Conservation (phyloP, 2,113 vertebrate species). For the Silurus asotus region DNA sequence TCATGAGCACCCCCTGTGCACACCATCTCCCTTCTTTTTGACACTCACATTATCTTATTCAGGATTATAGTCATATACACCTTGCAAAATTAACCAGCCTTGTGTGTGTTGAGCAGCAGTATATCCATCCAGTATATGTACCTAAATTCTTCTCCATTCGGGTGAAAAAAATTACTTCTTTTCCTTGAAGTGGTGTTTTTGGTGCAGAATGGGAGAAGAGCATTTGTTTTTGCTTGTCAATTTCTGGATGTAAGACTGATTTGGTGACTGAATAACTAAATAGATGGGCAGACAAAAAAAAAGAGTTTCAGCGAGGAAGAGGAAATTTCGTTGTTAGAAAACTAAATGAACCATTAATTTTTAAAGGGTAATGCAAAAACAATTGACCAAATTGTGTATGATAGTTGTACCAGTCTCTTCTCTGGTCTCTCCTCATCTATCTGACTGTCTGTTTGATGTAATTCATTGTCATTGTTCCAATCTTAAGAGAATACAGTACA, state of each 20-base stretch:
- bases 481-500: not conserved
- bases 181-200: constrained; percentile 58
- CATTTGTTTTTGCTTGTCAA: constrained; percentile 54
- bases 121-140: constrained; percentile 36
- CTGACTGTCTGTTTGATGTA: not conserved
- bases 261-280: not conserved
- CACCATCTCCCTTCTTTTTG: constrained; percentile 25
- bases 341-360: no score
- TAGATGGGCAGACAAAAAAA: constrained; percentile 11
- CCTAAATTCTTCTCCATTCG: constrained; percentile 41
- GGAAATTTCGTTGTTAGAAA: not conserved
- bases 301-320: not conserved
- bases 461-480: no score
- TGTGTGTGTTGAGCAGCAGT: constrained; percentile 53
- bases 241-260: constrained; percentile 29
- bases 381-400: not conserved
- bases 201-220: constrained; percentile 61
- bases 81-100: constrained; percentile 43
- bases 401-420: not conserved
- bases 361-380: not conserved
- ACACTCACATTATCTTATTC: constrained; percentile 12
- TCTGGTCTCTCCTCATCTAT: not conserved
- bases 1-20: constrained; percentile 42
- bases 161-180: constrained; percentile 68
- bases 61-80: constrained; percentile 48